These are phyloP conservation scores for Actias luna DNA, from an alignment of 2,888 invertebrate species.

Conservation along the genomic window DNA sequence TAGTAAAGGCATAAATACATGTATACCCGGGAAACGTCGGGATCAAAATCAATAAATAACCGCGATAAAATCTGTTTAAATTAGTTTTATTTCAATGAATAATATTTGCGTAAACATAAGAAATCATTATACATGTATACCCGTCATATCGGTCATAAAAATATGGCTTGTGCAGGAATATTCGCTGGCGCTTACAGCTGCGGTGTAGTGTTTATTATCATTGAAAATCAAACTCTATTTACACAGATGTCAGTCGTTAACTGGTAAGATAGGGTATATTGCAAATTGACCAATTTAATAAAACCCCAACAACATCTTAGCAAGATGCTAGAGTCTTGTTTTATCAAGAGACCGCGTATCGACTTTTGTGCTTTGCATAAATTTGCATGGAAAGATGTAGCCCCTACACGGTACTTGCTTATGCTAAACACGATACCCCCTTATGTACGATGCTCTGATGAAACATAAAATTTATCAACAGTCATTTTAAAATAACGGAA, in stretches of 20 bases:
- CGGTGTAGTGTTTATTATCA: not conserved
- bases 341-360: constrained; percentile 64
- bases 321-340: constrained; percentile 45
- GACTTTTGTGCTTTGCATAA: constrained; percentile 75
- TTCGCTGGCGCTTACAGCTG: too few species aligned
- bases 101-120: too few species aligned
- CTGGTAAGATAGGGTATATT: not conserved
- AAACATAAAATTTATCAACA: constrained; percentile 43
- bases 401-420: constrained; percentile 48
- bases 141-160: too few species aligned
- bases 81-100: too few species aligned
- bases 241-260: not conserved
- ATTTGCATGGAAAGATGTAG: constrained; percentile 72
- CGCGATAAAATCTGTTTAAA: too few species aligned
- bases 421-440: constrained; percentile 53
- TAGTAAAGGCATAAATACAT: too few species aligned
- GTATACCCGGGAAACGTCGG: too few species aligned
- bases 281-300: not conserved
- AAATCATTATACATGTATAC: not conserved
- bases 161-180: too few species aligned
- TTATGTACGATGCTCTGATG: constrained; percentile 37
- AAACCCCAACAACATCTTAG: constrained; percentile 16
- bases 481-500: constrained; percentile 26
- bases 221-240: not conserved
- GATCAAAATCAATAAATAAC: too few species aligned